Evolutionary conservation across 1,140 invertebrate genomes (phyloP).

Genomic region (Yoshiicerus persimilis): DNA sequence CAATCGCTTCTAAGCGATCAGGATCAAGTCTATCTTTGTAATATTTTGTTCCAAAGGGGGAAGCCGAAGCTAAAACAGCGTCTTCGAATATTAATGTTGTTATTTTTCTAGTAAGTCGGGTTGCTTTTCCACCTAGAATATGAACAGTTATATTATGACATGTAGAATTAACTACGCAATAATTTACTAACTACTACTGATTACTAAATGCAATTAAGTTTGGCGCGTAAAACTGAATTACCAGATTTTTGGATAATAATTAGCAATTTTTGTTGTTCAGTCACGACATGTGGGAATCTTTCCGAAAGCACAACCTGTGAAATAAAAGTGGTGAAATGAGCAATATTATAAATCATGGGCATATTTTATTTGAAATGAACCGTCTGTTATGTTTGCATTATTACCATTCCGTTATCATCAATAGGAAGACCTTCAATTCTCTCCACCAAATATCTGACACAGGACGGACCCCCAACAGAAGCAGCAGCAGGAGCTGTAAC

Average conservation of each 20-base stretch:
- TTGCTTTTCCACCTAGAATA: conserved; percentile 26
- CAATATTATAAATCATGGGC: too few relatives aligned
- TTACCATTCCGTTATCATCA: conserved; percentile 21
- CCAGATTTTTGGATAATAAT: conserved; percentile 22
- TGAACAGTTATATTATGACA: not conserved
- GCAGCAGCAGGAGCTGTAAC: not conserved
- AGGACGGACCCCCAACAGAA: not conserved
- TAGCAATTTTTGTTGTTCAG: conserved; percentile 26
- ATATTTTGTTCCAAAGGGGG: conserved; percentile 38
- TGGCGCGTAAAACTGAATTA: not conserved
- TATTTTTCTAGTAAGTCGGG: conserved; percentile 31
- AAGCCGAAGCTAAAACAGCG: conserved; percentile 30
- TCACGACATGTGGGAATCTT: not conserved
- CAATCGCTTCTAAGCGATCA: conserved; percentile 37
- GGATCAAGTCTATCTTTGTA: conserved; percentile 32
- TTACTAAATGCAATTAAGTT: too few relatives aligned
- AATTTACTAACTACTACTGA: not conserved
- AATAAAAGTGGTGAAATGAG: not conserved
- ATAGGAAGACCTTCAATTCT: not conserved
- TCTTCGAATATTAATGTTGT: conserved; percentile 40
- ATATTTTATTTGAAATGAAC: not conserved
- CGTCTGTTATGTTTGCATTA: not conserved
- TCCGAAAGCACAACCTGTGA: conserved; percentile 3
- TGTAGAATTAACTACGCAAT: too few relatives aligned
- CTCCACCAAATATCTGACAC: conserved; percentile 2